Evolutionary conservation across 1,140 invertebrate species (phyloP), one percentile per base, ranked within the genome.

Genomic region (Bombus consobrinus): DNA sequence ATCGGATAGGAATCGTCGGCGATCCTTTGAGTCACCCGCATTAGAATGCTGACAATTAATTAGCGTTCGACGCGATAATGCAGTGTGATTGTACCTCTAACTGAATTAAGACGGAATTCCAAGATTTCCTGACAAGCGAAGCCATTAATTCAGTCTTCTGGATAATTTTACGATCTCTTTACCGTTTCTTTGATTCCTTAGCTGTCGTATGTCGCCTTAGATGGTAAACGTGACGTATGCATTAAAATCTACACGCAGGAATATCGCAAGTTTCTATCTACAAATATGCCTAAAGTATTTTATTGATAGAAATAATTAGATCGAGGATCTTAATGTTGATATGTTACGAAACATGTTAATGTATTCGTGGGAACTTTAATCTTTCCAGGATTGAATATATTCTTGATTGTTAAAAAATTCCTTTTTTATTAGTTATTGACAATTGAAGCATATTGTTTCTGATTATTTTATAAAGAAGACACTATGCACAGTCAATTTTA

Each of bases 21-120:
- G 34, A 34, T 39, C 59, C 87, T 89, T 89, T 89, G 88, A 86
- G 43, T 68, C n/a, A 22, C 28, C 37, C 64, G 47, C 66, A 66
- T 72, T 78, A 73, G 43, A 80, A 78, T 80, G 32, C 77, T 66
- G 76, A 75, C 72, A 88, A 89, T 89, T 89, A 88, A 89, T 89
- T 88, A 89, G 78, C 82, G 66, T 73, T 15, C 66, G 59, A 74
- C 73, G 37, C 43, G 73, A 83, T 83, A 77, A 83, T 68, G 22
- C 74, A 34, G 18, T 18, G 59, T 47, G 81, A 83, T 64, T 77
- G 59, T 25, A 3, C 34, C 18, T 75, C 73, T 64, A 75, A 82
- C n/a, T 18, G 57, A 64, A 74, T 43, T 43, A n/a, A 64, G 79
- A 81, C 5, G 47, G 37, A 66, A n/a, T 37, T 66, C n/a, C 32